Conservation (phyloP, 2,888 invertebrate genomes). For the Agriopis leucophaearia region DNA sequence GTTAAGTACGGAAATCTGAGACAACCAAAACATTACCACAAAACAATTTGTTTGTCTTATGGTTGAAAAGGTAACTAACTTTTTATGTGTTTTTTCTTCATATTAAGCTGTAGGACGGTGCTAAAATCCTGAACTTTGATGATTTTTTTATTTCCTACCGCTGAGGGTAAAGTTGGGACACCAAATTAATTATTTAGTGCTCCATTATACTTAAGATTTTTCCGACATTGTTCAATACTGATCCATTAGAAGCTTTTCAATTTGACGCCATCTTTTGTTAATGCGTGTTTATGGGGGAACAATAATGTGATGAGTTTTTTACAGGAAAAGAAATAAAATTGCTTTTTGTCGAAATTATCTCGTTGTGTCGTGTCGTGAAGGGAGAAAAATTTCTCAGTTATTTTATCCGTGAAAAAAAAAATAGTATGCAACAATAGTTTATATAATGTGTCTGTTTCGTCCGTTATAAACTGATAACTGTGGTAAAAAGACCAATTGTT, state of each 20-base stretch:
- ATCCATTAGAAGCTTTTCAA: slow-evolving; percentile 64
- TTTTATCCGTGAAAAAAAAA: background rate
- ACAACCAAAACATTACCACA: too few relatives aligned
- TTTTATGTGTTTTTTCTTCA: too few relatives aligned
- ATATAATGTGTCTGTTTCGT: too few relatives aligned
- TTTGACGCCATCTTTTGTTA: slow-evolving; percentile 54
- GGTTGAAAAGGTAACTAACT: too few relatives aligned
- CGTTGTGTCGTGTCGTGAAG: background rate
- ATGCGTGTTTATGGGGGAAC: slow-evolving; percentile 51
- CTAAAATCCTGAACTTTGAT: background rate
- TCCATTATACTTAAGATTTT: slow-evolving; percentile 54
- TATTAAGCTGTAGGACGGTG: background rate
- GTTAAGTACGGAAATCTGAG: too few relatives aligned
- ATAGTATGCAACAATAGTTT: background rate
- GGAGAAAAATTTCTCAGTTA: background rate
- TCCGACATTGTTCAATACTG: slow-evolving; percentile 59
- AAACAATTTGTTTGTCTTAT: too few relatives aligned
- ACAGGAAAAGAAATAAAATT: slow-evolving; percentile 1
- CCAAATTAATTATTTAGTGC: slow-evolving; percentile 61
- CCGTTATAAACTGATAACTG: too few relatives aligned
- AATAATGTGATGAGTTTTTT: slow-evolving; percentile 47
- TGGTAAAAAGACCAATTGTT: too few relatives aligned
- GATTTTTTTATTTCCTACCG: slow-evolving; percentile 4
- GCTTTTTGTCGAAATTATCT: slow-evolving; percentile 22
- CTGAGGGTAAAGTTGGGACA: slow-evolving; percentile 45